phyloP scores from a whole-genome alignment of 2,888 invertebrate genomes.

The Athripsodes cinereus region DNA sequence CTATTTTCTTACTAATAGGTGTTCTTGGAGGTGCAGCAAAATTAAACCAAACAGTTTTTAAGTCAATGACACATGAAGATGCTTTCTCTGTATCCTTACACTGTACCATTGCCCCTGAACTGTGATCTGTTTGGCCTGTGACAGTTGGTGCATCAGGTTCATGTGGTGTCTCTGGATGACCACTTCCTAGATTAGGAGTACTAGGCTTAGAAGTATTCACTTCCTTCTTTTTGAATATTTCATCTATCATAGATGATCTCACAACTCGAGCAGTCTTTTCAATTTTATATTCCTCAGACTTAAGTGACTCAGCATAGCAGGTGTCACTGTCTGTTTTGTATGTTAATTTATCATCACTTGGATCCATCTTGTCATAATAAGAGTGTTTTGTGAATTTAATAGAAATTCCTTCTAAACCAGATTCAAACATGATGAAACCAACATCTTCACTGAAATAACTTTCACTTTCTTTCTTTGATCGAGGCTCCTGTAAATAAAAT shows the following conservation, averaged over 20 bases:
- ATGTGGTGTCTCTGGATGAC: conserved; percentile 30
- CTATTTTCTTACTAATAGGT: conserved; percentile 89
- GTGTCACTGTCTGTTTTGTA: conserved; percentile 38
- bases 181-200: conserved; percentile 51
- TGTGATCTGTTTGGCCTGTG: conserved; percentile 34
- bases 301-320: conserved; percentile 44
- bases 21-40: conserved; percentile 95
- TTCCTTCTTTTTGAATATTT: conserved; percentile 48
- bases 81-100: conserved; percentile 67
- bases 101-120: conserved; percentile 41
- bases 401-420: conserved; percentile 85
- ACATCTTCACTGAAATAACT: conserved; percentile 51
- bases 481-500: conserved; percentile 22
- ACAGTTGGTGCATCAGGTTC: conserved; percentile 36
- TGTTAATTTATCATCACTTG: conserved; percentile 51
- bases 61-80: conserved; percentile 80
- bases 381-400: conserved; percentile 70
- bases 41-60: conserved; percentile 93
- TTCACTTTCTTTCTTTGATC: conserved; percentile 15
- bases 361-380: conserved; percentile 67
- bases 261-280: conserved; percentile 32
- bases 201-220: conserved; percentile 53
- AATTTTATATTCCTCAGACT: conserved; percentile 44
- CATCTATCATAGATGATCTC: conserved; percentile 44
- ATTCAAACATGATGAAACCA: conserved; percentile 96